phyloP scores from a whole-genome alignment of 2,113 vertebrate genomes.

The Gnathonemus echidnorhynchus region DNA sequence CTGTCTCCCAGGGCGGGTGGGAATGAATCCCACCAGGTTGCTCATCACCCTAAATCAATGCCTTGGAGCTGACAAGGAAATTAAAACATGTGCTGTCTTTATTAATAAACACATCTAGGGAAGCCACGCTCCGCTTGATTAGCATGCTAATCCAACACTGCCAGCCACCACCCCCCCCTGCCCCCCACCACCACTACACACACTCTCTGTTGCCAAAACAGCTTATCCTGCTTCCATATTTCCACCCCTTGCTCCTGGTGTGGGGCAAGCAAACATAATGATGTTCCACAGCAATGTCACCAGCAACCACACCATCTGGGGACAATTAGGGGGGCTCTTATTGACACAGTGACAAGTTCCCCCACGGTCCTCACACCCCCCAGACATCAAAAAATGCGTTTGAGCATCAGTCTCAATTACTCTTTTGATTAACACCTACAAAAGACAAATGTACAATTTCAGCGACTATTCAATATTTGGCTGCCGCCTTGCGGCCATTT shows the following conservation, averaged over 20 bases:
- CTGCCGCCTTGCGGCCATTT: neutral
- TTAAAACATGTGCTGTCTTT: slow-evolving; percentile 39
- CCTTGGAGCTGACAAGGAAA: slow-evolving; percentile 37
- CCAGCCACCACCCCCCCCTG: neutral
- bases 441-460: slow-evolving; percentile 5
- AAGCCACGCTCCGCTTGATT: slow-evolving; percentile 24
- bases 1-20: slow-evolving; percentile 11
- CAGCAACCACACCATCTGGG: neutral
- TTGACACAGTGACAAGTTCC: neutral
- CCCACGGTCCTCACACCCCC: neutral
- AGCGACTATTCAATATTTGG: neutral
- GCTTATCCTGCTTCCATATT: neutral
- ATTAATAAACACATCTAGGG: slow-evolving; percentile 46
- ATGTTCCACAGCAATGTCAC: neutral
- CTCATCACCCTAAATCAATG: slow-evolving; percentile 29
- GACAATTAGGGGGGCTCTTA: neutral
- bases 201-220: neutral
- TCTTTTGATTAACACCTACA: neutral
- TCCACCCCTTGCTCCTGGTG: neutral
- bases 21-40: slow-evolving; percentile 24
- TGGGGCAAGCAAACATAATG: neutral
- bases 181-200: neutral
- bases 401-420: neutral
- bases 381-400: neutral
- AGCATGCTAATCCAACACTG: neutral